Percentiles rank a stretch among this genome's conserved stretches.
phyloP scores from a whole-genome alignment of 2,797 vertebrate species.

The Alosa sapidissima region DNA sequence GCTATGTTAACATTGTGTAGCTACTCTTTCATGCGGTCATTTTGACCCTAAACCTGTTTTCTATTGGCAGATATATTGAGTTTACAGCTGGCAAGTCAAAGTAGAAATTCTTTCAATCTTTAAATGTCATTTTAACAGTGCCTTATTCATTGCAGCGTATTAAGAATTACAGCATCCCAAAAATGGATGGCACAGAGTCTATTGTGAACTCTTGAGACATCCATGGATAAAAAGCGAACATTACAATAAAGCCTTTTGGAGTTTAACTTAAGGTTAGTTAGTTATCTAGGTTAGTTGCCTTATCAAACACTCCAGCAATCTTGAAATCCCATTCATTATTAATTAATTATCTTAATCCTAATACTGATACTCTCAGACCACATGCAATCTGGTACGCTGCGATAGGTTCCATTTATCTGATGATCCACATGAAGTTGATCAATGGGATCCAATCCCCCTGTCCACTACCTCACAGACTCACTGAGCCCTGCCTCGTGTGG shows the following conservation, averaged over 20 bases:
- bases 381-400: not conserved
- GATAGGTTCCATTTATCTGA: not conserved
- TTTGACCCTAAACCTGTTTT: not conserved
- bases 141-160: not conserved
- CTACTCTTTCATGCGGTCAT: not conserved
- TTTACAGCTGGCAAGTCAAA: not conserved
- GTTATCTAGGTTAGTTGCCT: too few relatives aligned
- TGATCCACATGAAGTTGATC: not conserved
- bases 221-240: not conserved
- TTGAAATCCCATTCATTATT: not conserved
- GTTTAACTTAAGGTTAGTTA: not conserved
- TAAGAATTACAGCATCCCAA: too few relatives aligned
- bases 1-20: slow-evolving; percentile 48
- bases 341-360: not conserved
- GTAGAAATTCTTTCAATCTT: not conserved
- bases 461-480: not conserved
- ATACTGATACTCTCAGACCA: not conserved
- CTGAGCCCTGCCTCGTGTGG: slow-evolving; percentile 30
- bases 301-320: not conserved
- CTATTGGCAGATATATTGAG: not conserved
- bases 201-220: not conserved
- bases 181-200: too few relatives aligned
- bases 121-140: not conserved
- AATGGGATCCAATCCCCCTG: slow-evolving; percentile 10
- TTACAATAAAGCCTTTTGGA: not conserved